phyloP scores from a whole-genome alignment of 2,888 invertebrate species.

The Drosophila cognata region DNA sequence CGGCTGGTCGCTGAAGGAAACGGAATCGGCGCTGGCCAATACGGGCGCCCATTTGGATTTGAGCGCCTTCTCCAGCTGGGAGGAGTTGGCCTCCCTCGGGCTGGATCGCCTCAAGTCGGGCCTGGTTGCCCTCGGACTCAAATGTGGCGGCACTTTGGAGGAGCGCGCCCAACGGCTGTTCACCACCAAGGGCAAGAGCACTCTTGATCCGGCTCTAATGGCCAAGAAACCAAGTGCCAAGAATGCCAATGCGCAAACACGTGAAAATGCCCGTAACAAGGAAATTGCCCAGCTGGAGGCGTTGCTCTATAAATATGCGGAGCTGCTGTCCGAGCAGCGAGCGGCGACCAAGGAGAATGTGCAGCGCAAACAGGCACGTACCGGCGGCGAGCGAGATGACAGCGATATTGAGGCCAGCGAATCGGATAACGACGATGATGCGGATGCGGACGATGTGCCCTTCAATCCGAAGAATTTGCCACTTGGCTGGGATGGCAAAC shows the following conservation, averaged over 20 bases:
- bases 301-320: slow-evolving; percentile 94
- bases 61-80: slow-evolving; percentile 98
- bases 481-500: slow-evolving; percentile 99
- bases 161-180: slow-evolving; percentile 98
- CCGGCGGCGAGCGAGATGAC: slow-evolving; percentile 96
- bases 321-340: slow-evolving; percentile 93
- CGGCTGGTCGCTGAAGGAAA: slow-evolving; percentile 99
- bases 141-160: slow-evolving; percentile 99
- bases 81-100: slow-evolving; percentile 98
- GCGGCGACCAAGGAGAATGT: slow-evolving; percentile 98
- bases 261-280: slow-evolving; percentile 90
- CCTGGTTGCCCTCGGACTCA: slow-evolving; percentile 97
- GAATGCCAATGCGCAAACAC: slow-evolving; percentile 86
- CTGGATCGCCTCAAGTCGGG: slow-evolving; percentile 98
- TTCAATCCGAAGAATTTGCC: slow-evolving; percentile 99
- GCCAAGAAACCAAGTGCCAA: slow-evolving; percentile 93
- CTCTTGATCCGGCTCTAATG: slow-evolving; percentile 95
- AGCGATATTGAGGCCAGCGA: slow-evolving; percentile 95
- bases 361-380: slow-evolving; percentile 98
- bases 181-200: slow-evolving; percentile 97
- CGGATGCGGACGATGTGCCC: slow-evolving; percentile 96
- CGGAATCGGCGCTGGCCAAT: slow-evolving; percentile 95
- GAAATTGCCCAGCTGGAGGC: slow-evolving; percentile 96
- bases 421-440: slow-evolving; percentile 91
- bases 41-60: slow-evolving; percentile 98